These are phyloP conservation scores for Thysanoteuthis rhombus DNA, from an alignment of 2,888 invertebrate genomes.

Conservation along the genomic window DNA sequence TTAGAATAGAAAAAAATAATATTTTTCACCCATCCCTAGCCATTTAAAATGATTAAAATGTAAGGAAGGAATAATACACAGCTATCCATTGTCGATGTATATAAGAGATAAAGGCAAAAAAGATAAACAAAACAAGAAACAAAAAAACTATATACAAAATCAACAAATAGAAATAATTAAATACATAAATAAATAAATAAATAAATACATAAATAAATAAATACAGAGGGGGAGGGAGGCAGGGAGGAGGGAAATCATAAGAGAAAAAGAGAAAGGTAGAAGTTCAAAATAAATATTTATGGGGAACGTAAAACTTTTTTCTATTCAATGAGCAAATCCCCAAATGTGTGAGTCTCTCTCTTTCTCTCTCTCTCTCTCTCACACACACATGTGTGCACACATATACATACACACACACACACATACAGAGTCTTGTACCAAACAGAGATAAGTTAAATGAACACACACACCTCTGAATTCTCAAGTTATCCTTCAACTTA, in stretches of 20 bases:
- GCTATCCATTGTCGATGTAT: background rate
- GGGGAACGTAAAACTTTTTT: background rate
- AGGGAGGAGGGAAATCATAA: background rate
- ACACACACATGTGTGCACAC: too few relatives aligned
- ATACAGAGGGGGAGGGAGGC: background rate
- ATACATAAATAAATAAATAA: too few relatives aligned
- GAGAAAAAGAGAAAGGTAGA: background rate
- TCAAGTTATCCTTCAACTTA: background rate
- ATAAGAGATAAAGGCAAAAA: background rate
- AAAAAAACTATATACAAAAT: background rate
- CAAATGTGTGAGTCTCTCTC: too few relatives aligned
- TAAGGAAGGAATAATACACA: background rate
- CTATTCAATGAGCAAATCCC: background rate
- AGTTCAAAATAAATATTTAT: background rate
- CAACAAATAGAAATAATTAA: too few relatives aligned
- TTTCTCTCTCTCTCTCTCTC: background rate
- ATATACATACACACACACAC: too few relatives aligned
- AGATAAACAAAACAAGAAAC: background rate
- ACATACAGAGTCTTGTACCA: too few relatives aligned
- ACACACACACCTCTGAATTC: background rate
- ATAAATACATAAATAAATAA: too few relatives aligned
- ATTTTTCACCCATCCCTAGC: background rate
- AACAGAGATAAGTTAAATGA: too few relatives aligned
- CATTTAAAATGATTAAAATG: background rate
- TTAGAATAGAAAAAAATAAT: background rate